Evolutionary conservation across 2,113 vertebrate genomes (phyloP), one percentile per base, ranked within the genome.

Genomic region (Serinus canaria): DNA sequence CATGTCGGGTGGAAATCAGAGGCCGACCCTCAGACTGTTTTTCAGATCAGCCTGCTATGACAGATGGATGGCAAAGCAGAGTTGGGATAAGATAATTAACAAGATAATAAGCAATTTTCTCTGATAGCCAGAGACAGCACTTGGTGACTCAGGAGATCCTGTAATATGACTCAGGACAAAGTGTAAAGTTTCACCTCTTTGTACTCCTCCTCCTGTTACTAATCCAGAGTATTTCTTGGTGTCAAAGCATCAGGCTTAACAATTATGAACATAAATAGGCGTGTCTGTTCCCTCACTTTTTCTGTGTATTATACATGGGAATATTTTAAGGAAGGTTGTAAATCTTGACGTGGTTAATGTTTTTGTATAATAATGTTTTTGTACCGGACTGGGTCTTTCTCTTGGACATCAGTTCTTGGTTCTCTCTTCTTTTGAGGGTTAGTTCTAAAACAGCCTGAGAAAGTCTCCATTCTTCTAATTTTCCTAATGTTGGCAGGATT

Each of bases 391-490:
- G 37, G 2, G 5, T 58, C 80, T 94, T 89, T 53, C 62, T 67
- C 43, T 85, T 59, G n/a, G 79, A 46, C 20, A 11, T 68, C 33
- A 2, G 10, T 55, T 62, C 75, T 82, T 77, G 11, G 13, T 89
- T 75, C 31, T 60, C 31, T 66, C 47, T 66, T 72, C 59, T 73
- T 91, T 63, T 76, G 43, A 70, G 13, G 5, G 5, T 63, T 87
- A 75, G 67, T 77, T 90, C 37, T 83, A 83, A 83, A 81, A 35
- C 18, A 69, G 37, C 21, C 43, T 2, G 6, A 87, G 50, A 94
- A 94, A 90, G 59, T 69, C 18, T 69, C 67, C 35, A 13, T 83
- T 92, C 49, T 83, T 87, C 30, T 83, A 41, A 27, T 87, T 74
- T 85, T 35, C 59, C 35, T 83, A 66, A 53, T 43, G 31, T 80